Evolutionary conservation across 53 echinoderm and acorn worm species (phyloP), one percentile per base, ranked within the genome.

Genomic region (Hippasteria phrygiana): DNA sequence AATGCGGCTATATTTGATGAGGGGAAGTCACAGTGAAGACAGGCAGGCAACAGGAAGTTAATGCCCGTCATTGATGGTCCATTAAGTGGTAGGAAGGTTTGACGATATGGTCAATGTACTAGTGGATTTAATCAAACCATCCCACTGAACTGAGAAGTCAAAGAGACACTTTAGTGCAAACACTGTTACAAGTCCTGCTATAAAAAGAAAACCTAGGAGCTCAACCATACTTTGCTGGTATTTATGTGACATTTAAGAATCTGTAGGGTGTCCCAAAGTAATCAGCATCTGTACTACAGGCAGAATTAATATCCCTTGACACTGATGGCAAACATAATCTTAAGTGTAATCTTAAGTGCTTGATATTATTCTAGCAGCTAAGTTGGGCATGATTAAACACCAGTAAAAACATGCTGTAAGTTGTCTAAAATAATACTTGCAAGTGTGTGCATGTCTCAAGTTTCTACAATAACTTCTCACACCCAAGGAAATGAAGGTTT

Each of bases 261-360:
- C n/a, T 59, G 59, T 54, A 3, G 54, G 17, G 54, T 11, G 54
- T 20, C 9, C 51, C 14, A 20, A 1, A 14, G 51, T 51, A 17
- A 51, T 51, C 12, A 51, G 51, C 20, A 20, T 51, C 51, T 51
- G 20, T 20, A 51, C 5, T 2, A 51, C 16, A 20, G 14, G 51
- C 20, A 24, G 16, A 9, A 24, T 17, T 59, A 22, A 59, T 32
- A 36, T 7, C 76, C 76, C 74, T 43, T 13, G 33, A 76, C 33
- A 35, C 18, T 69, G 69, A 47, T 3, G 17, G 20, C 50, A 76
- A 50, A 76, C 51, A 51, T 51, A 32, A 48, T 36, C 22, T 5
- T 5, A 37, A 37, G 22, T 55, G 38, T 36, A 56, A 59, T 59
- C 62, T 79, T 38, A 79, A 79, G 79, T 38, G 79, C 62, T 62